These are phyloP conservation scores for Chaetodon trifasciatus DNA, from an alignment of 2,797 vertebrate genomes.

Conservation along the genomic window DNA sequence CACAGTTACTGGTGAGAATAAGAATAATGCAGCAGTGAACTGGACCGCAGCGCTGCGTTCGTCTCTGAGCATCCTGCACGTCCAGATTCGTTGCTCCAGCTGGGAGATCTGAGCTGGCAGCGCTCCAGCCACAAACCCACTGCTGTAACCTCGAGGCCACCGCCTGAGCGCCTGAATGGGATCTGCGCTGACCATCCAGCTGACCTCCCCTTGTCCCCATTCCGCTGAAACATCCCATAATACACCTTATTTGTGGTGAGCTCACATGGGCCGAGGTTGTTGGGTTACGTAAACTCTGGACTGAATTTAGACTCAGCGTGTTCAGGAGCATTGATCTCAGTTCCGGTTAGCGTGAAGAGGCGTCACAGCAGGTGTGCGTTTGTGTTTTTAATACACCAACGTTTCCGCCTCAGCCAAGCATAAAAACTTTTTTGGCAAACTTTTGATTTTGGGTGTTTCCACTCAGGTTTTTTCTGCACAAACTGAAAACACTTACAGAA, in stretches of 20 bases:
- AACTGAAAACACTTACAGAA: too few relatives aligned
- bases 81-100: background rate
- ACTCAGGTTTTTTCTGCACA: too few relatives aligned
- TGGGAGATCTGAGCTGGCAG: conserved; percentile 3
- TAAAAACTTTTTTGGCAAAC: too few relatives aligned
- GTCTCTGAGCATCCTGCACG: too few relatives aligned
- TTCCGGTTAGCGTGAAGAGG: background rate
- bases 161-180: conserved; percentile 32
- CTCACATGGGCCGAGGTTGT: conserved; percentile 25
- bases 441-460: too few relatives aligned
- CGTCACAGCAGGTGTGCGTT: too few relatives aligned
- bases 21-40: too few relatives aligned
- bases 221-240: conserved; percentile 52
- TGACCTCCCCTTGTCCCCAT: conserved; percentile 63
- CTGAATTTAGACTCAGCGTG: background rate
- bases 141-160: conserved; percentile 22
- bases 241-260: conserved; percentile 31
- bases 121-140: conserved; percentile 7
- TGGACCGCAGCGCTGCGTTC: too few relatives aligned
- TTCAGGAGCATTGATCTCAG: background rate
- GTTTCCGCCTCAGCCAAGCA: too few relatives aligned
- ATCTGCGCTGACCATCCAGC: conserved; percentile 50
- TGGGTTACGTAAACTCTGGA: conserved; percentile 58
- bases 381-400: too few relatives aligned
- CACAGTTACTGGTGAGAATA: too few relatives aligned